phyloP scores from a whole-genome alignment of 2,888 invertebrate genomes.

The Odontocolon sp. region DNA sequence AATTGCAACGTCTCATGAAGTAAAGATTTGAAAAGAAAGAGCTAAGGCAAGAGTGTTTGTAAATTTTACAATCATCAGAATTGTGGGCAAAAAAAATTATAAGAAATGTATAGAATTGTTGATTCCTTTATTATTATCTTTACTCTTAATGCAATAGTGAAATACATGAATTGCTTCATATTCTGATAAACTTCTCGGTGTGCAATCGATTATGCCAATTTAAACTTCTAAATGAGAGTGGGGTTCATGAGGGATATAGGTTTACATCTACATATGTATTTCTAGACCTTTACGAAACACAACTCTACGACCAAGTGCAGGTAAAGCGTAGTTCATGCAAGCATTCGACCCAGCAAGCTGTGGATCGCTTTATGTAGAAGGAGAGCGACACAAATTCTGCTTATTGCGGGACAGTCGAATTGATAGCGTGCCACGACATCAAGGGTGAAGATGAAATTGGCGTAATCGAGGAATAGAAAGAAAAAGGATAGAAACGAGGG shows the following conservation, averaged over 20 bases:
- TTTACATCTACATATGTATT: background rate
- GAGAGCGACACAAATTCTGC: background rate
- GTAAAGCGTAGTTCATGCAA: background rate
- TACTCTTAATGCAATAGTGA: no score
- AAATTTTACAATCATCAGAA: no score
- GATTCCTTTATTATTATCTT: no score
- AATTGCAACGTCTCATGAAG: background rate
- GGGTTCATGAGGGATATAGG: conserved; percentile 6
- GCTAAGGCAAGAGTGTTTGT: no score
- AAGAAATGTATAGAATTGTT: no score
- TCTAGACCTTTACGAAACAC: background rate
- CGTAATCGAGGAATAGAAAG: conserved; percentile 27
- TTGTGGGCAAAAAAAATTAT: no score
- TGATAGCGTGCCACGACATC: conserved; percentile 33
- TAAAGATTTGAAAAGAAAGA: no score
- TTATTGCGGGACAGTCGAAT: conserved; percentile 1
- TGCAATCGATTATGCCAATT: conserved; percentile 10
- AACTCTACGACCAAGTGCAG: background rate
- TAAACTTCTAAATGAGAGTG: conserved; percentile 8
- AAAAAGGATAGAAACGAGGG: background rate
- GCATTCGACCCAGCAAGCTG: background rate
- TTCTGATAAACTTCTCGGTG: no score
- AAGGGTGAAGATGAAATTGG: conserved; percentile 20
- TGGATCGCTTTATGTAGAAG: background rate
- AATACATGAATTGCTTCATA: no score